Evolutionary conservation across 2,113 vertebrate species (phyloP).

Genomic region (Athene cunicularia): DNA sequence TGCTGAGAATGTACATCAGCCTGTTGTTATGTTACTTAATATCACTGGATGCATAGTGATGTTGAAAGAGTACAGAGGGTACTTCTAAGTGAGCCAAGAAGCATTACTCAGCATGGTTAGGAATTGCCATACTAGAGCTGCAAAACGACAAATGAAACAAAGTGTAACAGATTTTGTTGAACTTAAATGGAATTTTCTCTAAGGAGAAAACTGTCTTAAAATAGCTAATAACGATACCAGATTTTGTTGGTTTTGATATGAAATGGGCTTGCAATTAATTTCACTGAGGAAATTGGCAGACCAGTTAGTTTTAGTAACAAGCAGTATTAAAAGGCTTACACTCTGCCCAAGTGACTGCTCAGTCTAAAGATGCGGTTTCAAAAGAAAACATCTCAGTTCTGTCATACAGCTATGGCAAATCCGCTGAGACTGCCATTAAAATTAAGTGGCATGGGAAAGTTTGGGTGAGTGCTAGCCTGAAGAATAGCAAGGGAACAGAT

Average conservation of each 20-base stretch:
- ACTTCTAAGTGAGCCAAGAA: neutral
- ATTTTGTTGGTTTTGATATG: neutral
- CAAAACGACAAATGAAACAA: neutral
- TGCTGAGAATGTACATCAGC: neutral
- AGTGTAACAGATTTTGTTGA: neutral
- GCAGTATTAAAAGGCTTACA: neutral
- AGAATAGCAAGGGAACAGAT: neutral
- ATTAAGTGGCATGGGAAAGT: neutral
- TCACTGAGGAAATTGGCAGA: neutral
- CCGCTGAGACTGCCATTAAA: neutral
- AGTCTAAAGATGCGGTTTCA: neutral
- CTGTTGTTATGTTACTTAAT: neutral
- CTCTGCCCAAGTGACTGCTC: neutral
- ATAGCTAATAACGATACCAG: neutral
- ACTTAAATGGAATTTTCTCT: neutral
- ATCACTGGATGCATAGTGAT: neutral
- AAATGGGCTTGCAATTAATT: neutral
- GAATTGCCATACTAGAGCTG: neutral
- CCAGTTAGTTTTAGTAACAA: neutral
- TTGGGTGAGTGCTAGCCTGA: neutral
- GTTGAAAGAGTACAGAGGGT: constrained; percentile 27
- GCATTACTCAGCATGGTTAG: neutral
- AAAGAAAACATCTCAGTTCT: neutral
- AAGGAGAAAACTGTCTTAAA: neutral
- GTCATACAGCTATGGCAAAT: neutral